Evolutionary conservation across 2,888 invertebrate genomes (phyloP), one percentile per base, ranked within the genome.

Genomic region (Prenolepis imparis): DNA sequence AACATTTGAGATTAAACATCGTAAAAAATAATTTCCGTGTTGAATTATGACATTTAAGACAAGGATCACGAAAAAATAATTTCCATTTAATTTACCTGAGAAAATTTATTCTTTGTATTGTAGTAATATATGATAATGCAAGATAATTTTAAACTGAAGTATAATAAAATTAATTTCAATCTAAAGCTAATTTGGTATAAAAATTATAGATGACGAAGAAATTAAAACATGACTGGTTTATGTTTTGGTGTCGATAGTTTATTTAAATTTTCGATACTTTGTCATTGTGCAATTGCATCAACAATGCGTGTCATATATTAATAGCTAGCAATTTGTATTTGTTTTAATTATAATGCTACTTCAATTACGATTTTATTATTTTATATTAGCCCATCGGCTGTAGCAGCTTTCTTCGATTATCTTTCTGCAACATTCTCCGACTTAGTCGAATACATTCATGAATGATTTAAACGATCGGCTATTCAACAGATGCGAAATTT

Each of bases 391-490:
- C 6, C 48, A 18, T n/a, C 12, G 11, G 24, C 28, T 12, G 15
- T 41, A 15, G 1, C 9, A 74, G 44, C 15, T 41, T 28, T 28
- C 8, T 39, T 9, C 12, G 6, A 41, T 15, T 41, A 78, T 21
- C 21, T 68, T 59, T 32, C 41, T 0, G 41, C 28, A n/a, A 3
- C 36, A 1, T 28, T 2, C 28, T n/a, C n/a, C 41, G 21, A 24
- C 32, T 55, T 64, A 24, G 8, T 18, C 41, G 78, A 57, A 68
- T 59, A 44, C 41, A 78, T 55, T 66, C 41, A 57, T 11, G 68
- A 68, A 68, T 78, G 41, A 78, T 59, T 68, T 12, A 24, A 68
- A 36, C 68, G 78, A 57, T 21, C 24, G n/a, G 41, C 32, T 11
- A 78, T 44, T 24, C 41, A 21, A 15, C 12, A 28, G n/a, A 18